phyloP scores from a whole-genome alignment of 2,797 vertebrate genomes.

The Zenarchopterus dispar region DNA sequence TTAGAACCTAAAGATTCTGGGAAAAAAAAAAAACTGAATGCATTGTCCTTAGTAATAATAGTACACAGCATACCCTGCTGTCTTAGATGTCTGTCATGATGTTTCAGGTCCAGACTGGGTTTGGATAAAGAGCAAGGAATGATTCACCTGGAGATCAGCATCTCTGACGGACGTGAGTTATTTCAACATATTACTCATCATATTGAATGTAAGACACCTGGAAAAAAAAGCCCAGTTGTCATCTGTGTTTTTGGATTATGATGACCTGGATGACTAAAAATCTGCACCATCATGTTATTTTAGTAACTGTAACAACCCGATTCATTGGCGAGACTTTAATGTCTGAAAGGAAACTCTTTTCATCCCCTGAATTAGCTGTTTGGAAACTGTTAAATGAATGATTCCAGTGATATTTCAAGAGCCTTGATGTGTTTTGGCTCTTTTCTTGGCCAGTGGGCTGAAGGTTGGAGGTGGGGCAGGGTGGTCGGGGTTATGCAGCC shows the following conservation, averaged over 20 bases:
- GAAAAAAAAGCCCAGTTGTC: too few species aligned
- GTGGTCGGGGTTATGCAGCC: slow-evolving; percentile 35
- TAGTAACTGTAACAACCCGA: too few species aligned
- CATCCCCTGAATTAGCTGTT: slow-evolving; percentile 31
- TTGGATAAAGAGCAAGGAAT: slow-evolving; percentile 91
- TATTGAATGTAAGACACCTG: too few species aligned
- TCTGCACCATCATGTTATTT: too few species aligned
- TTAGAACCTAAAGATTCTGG: too few species aligned
- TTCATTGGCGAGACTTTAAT: slow-evolving; percentile 19
- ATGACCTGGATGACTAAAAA: too few species aligned
- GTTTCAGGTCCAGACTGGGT: slow-evolving; percentile 88
- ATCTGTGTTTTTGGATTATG: too few species aligned
- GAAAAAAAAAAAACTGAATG: neutral
- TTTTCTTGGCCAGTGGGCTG: slow-evolving; percentile 49
- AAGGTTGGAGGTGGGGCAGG: slow-evolving; percentile 2
- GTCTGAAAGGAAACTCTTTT: neutral
- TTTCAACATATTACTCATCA: neutral
- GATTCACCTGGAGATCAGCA: slow-evolving; percentile 90
- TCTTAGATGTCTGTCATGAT: slow-evolving; percentile 21
- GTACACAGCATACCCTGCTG: neutral
- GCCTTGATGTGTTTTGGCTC: slow-evolving; percentile 52
- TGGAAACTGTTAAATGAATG: slow-evolving; percentile 47
- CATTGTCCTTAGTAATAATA: neutral
- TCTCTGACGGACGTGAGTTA: slow-evolving; percentile 90
- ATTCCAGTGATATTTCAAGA: too few species aligned